These are phyloP conservation scores for Oxytorus armatus DNA, from an alignment of 2,888 invertebrate species.

Conservation along the genomic window DNA sequence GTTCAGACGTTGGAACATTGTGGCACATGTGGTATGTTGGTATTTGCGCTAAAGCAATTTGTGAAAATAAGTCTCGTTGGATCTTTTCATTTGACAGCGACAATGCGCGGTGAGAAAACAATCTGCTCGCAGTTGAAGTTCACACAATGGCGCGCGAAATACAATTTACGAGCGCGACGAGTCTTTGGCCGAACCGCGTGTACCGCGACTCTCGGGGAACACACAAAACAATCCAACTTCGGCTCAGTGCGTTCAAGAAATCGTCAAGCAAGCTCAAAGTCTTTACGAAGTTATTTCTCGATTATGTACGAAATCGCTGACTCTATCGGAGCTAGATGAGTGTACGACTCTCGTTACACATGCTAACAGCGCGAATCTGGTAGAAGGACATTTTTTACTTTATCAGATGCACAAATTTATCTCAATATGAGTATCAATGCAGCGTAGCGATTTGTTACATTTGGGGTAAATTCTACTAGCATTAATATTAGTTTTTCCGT, in stretches of 20 bases:
- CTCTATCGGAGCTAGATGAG: neutral
- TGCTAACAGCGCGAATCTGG: constrained; percentile 34
- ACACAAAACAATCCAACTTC: constrained; percentile 34
- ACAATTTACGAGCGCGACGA: constrained; percentile 54
- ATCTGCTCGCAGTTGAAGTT: neutral
- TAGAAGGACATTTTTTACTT: no score
- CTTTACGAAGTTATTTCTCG: constrained; percentile 58
- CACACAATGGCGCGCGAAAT: constrained; percentile 62
- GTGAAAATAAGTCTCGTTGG: constrained; percentile 30
- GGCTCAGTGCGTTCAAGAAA: constrained; percentile 52
- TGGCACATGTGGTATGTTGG: neutral
- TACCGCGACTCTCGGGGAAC: constrained; percentile 1
- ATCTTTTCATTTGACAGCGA: constrained; percentile 6
- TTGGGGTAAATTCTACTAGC: no score
- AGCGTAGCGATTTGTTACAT: no score
- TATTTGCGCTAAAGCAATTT: neutral
- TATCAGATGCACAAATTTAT: no score
- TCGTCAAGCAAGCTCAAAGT: no score
- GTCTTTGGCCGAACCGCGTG: constrained; percentile 16
- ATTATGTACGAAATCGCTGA: constrained; percentile 51
- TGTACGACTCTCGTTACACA: constrained; percentile 26
- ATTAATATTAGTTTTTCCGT: no score
- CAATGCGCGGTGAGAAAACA: constrained; percentile 12
- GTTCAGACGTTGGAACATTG: constrained; percentile 3
- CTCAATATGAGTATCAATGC: no score